Evolutionary conservation across 64 coral and sea anemone species (phyloP), one percentile per base, ranked within the genome.

Genomic region (Cladopsammia gracilis): DNA sequence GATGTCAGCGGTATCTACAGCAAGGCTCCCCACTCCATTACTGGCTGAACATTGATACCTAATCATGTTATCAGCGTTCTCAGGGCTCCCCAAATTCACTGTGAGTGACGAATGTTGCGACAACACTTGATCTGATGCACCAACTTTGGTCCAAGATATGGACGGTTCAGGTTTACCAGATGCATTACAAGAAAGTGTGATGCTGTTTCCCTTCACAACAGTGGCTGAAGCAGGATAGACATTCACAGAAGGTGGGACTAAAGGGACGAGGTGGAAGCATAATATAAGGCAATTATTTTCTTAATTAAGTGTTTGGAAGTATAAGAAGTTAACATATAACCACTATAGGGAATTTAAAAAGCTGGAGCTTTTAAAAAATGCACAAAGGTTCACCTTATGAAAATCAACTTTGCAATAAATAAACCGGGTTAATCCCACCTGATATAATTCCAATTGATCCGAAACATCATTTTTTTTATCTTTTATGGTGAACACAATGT

Each of bases 1-100:
- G 53, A 54, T 11, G 52, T 54, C 52, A 54, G 52, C 52, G 52
- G 11, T 54, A 11, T 54, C 52, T 11, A 54, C 6, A 1, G 11
- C 52, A 54, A 11, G 52, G 11, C 11, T 6, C 0, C 52, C 52
- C 11, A 54, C 52, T 54, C 52, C 60, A 62, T 62, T 62, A 48
- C 72, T 75, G 45, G 72, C 44, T 48, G 72, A 48, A 72, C 70
- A 72, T 16, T 72, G 70, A 45, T 72, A 72, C 25, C n/a, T 34
- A 23, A 43, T 72, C 10, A 72, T 43, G 70, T 72, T 72, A 12
- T 43, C 70, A 43, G 2, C 3, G 11, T 10, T 72, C 70, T 12
- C 25, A 72, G 70, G 65, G 13, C n/a, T 68, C 12, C 19, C 18
- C 3, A 68, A 11, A 68, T 22, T 68, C 6, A 68, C 65, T 23